Conservation (phyloP, 2,888 invertebrate genomes). For the Agrochola lychnidis region DNA sequence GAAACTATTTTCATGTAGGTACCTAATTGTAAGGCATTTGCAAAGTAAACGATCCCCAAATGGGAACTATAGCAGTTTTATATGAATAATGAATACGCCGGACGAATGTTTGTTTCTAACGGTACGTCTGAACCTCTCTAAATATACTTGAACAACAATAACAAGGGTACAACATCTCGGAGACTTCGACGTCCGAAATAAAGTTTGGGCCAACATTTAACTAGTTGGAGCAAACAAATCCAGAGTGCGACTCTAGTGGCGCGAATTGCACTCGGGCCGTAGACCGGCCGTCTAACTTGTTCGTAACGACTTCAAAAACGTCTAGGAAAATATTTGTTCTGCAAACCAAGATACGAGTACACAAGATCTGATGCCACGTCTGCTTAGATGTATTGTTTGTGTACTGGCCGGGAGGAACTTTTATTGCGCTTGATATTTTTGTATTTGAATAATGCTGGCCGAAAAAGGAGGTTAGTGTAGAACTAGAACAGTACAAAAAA, state of each 20-base stretch:
- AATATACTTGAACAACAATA: constrained; percentile 82
- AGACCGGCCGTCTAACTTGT: constrained; percentile 74
- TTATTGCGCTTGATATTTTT: constrained; percentile 56
- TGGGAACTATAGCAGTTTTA: constrained; percentile 42
- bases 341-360: constrained; percentile 63
- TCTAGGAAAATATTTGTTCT: constrained; percentile 78
- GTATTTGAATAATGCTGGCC: constrained; percentile 22
- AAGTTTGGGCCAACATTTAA: constrained; percentile 88
- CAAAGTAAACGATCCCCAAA: constrained; percentile 30
- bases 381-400: constrained; percentile 60
- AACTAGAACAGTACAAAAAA: background rate
- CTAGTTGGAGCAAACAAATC: constrained; percentile 88
- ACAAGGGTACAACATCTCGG: constrained; percentile 81
- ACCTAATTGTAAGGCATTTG: constrained; percentile 9
- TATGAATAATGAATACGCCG: constrained; percentile 65
- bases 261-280: constrained; percentile 77
- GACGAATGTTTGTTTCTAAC: constrained; percentile 64
- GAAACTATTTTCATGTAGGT: background rate
- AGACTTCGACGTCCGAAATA: constrained; percentile 83
- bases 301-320: constrained; percentile 78
- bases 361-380: constrained; percentile 64
- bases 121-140: constrained; percentile 66
- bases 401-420: constrained; percentile 37
- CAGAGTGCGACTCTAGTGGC: constrained; percentile 82
- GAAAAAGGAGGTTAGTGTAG: background rate